Base-by-base conservation (phyloP, 2,888 invertebrate species). In the Osmoderma eremita region DNA sequence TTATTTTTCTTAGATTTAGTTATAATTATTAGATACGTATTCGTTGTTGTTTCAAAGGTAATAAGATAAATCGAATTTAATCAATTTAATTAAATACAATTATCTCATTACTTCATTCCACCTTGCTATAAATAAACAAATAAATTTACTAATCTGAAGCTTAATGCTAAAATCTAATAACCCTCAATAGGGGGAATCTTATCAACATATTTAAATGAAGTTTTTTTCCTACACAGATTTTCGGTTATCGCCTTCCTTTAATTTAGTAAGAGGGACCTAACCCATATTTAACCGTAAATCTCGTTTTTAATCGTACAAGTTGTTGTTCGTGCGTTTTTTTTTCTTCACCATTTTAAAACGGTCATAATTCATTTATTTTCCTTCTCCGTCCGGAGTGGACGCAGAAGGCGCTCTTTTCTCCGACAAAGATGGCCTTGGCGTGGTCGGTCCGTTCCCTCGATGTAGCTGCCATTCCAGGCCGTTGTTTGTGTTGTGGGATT, bases 1-100 rank as follows among this genome's bases (percentile, higher is more conserved):
- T 80, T 80, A 78, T 86, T 85, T 83, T 85, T 85, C 45, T 84
- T 85, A 81, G 66, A 71, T 85, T 85, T 85, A 74, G 71, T 70
- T 71, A 67, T 49, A 48, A 48, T 10, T 48, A 48, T 12, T 17
- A 20, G 12, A 2, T 5, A 30, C 3, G 2, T 30, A 30, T 30
- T 30, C 30, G 10, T 8, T 5, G 42, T 20, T 18, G 18, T 12
- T 42, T 42, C 10, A 42, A 12, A 42, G 12, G 17, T 15, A 42
- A 42, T 48, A 48, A 8, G 20, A 48, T 48, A 48, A 48, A 20
- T 5, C 6, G 6, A 13, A 48, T 20, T 48, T 5, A 45, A 10
- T 18, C 3, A 10, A n/a, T 20, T 48, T 8, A 48, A 30, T 30
- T 6, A 30, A 30, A 30, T 8, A 8, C 30, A 30, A 30, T 41